Evolutionary conservation across 2,113 vertebrate species (phyloP).

Genomic region (Dipodomys ordii): DNA sequence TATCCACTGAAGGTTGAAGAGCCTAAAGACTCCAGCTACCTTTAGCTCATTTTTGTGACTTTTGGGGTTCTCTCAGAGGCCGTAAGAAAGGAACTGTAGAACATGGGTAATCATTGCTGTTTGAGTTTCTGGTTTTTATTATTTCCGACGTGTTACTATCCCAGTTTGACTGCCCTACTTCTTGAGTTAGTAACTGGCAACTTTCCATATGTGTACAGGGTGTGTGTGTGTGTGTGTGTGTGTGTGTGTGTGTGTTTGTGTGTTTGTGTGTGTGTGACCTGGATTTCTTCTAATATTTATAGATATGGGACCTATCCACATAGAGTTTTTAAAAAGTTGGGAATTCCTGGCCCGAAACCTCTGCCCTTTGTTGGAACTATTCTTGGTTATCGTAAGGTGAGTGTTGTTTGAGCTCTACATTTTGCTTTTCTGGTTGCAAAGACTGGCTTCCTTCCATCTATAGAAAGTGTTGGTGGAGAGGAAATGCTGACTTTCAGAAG

Average conservation of each 20-base stretch:
- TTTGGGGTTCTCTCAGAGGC: background rate
- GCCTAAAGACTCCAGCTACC: background rate
- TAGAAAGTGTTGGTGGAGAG: background rate
- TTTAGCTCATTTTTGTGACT: background rate
- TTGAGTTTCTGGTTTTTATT: background rate
- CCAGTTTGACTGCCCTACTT: background rate
- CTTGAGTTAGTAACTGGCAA: background rate
- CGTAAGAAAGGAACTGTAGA: background rate
- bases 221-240: too few relatives aligned
- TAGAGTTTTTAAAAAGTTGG: conserved; percentile 88
- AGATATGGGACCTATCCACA: conserved; percentile 90
- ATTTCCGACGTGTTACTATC: too few relatives aligned
- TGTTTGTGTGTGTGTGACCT: background rate
- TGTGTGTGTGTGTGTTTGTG: rapidly evolving
- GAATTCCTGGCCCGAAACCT: conserved; percentile 89
- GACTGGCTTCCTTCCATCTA: background rate
- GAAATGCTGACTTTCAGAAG: background rate
- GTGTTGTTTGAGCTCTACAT: background rate
- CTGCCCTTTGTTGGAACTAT: conserved; percentile 89
- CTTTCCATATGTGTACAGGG: background rate
- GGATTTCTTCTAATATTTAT: background rate
- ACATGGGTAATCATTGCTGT: background rate
- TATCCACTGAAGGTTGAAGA: background rate
- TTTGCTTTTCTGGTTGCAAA: background rate
- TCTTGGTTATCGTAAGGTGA: conserved; percentile 81